phyloP scores from a whole-genome alignment of 2,888 invertebrate species.

The Cylloceria caligata region DNA sequence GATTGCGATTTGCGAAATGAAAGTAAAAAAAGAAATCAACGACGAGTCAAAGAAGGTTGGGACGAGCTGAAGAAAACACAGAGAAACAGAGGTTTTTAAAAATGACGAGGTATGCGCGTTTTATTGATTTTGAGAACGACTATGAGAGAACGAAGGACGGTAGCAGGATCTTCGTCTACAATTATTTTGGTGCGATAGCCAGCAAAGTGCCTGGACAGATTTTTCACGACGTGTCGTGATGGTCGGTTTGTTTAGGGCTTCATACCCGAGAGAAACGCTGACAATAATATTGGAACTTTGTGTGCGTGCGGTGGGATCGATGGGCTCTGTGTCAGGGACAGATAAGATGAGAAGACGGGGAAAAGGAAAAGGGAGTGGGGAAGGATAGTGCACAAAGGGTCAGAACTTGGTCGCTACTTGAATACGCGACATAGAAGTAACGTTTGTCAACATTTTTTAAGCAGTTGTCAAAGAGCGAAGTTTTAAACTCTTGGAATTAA shows the following conservation, averaged over 20 bases:
- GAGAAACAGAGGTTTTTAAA: constrained; percentile 34
- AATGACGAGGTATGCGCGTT: constrained; percentile 38
- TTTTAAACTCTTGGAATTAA: no score
- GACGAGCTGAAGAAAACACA: background rate
- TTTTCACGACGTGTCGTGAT: constrained; percentile 55
- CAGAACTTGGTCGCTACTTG: no score
- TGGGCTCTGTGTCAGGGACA: background rate
- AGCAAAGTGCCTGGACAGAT: background rate
- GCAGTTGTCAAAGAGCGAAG: no score
- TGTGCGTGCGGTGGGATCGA: constrained; percentile 16
- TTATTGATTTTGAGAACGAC: constrained; percentile 21
- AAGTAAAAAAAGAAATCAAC: background rate
- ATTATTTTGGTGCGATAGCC: background rate
- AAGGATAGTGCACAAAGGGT: no score
- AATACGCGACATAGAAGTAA: no score
- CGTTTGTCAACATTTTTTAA: no score
- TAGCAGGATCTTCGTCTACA: background rate
- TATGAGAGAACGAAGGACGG: background rate
- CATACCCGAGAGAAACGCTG: constrained; percentile 17
- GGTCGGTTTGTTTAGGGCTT: constrained; percentile 27
- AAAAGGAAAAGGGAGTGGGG: no score
- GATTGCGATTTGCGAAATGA: constrained; percentile 11
- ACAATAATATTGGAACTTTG: constrained; percentile 36
- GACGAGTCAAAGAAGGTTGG: constrained; percentile 5
- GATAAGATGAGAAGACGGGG: constrained; percentile 20